A percentile compares a stretch with the other conserved stretches of the same genome.
phyloP scores from a whole-genome alignment of 2,797 vertebrate genomes.

The Pipistrellus pipistrellus region DNA sequence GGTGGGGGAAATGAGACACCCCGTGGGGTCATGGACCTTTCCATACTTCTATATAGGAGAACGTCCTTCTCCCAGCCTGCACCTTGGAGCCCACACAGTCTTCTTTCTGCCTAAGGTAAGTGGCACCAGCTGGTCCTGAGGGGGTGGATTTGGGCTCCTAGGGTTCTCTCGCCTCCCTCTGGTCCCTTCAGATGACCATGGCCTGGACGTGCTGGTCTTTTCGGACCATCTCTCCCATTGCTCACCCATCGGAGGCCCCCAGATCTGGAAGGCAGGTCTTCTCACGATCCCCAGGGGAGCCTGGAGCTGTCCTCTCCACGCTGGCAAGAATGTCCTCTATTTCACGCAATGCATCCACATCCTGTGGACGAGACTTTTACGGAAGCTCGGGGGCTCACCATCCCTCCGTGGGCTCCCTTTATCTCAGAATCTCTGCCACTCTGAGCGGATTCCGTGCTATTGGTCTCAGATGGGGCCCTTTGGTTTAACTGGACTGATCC shows the following conservation, averaged over 20 bases:
- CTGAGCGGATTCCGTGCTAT: background rate
- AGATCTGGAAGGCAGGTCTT: background rate
- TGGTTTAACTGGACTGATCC: background rate
- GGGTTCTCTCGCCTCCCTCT: background rate
- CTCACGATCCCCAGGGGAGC: background rate
- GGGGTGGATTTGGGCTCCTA: background rate
- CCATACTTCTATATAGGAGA: rapidly evolving
- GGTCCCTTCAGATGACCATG: background rate
- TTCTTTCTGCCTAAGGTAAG: background rate
- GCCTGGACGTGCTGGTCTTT: background rate
- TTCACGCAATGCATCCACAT: rapidly evolving
- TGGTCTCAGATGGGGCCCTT: background rate
- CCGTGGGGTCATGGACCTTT: rapidly evolving
- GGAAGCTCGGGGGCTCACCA: background rate
- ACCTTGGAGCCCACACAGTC: background rate
- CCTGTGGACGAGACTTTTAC: background rate
- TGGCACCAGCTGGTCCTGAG: background rate
- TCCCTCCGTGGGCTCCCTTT: background rate
- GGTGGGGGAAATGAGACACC: no score
- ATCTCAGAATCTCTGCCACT: background rate
- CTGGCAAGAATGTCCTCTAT: background rate
- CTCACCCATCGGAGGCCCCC: background rate
- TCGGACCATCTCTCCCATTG: rapidly evolving
- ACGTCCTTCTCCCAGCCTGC: rapidly evolving
- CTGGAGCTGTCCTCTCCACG: background rate